These are phyloP conservation scores for Drosophila aff. DNA, from an alignment of 1,140 invertebrate genomes.

Conservation along the genomic window DNA sequence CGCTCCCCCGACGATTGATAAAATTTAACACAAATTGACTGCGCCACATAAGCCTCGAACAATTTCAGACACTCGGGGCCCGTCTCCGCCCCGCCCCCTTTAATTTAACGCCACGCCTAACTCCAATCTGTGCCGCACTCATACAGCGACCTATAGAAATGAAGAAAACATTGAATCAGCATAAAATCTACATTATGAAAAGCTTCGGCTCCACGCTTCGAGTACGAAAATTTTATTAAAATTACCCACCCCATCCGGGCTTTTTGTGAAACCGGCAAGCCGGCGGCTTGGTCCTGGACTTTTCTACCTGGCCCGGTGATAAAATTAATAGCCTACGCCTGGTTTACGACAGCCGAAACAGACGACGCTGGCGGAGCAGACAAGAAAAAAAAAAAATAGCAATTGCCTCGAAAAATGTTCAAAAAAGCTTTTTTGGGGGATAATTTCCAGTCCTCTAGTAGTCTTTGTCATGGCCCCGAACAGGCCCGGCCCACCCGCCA, in stretches of 20 bases:
- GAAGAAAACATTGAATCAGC: conserved; percentile 65
- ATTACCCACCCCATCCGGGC: conserved; percentile 44
- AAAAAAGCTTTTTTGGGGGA: conserved; percentile 55
- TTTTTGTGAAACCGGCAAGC: conserved; percentile 25
- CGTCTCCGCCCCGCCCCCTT: background rate
- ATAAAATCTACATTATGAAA: conserved; percentile 68
- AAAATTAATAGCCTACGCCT: conserved; percentile 69
- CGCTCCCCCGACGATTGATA: conserved; percentile 52
- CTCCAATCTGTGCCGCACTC: conserved; percentile 54
- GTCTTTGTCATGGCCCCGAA: conserved; percentile 13
- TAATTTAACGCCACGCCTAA: conserved; percentile 62
- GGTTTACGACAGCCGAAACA: conserved; percentile 55
- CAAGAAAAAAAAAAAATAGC: conserved; percentile 28
- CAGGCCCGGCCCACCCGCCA: background rate
- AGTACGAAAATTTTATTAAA: conserved; percentile 66
- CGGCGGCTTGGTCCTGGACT: conserved; percentile 30
- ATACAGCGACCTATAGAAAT: conserved; percentile 26
- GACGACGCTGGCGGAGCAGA: conserved; percentile 16
- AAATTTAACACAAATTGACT: conserved; percentile 56
- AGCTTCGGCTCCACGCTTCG: conserved; percentile 57
- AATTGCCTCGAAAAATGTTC: conserved; percentile 58
- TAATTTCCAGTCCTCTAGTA: conserved; percentile 47
- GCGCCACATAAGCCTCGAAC: conserved; percentile 39
- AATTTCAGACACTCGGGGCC: conserved; percentile 13
- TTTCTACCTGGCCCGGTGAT: conserved; percentile 51